Conservation (phyloP, 2,888 invertebrate species). For the Ashinkailepas kermadecensis region DNA sequence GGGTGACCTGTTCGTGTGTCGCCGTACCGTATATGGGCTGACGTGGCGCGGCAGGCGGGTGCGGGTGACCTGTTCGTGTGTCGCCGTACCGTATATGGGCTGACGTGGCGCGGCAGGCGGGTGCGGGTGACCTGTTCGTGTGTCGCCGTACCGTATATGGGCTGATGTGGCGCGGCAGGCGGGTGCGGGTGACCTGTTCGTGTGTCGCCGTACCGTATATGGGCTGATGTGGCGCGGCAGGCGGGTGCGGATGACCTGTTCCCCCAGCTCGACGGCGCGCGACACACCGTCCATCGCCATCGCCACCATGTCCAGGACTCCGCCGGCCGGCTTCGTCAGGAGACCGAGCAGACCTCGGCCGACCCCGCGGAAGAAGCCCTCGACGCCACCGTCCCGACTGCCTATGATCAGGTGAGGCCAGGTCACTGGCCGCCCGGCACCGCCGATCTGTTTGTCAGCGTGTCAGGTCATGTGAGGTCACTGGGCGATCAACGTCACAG, state of each 20-base stretch:
- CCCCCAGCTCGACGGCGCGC: slow-evolving; percentile 57
- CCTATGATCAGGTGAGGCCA: slow-evolving; percentile 38
- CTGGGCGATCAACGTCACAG: background rate
- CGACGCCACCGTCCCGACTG: slow-evolving; percentile 55
- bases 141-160: slow-evolving; percentile 50
- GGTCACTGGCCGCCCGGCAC: no score
- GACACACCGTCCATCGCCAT: slow-evolving; percentile 60
- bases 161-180: slow-evolving; percentile 63
- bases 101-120: slow-evolving; percentile 61
- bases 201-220: slow-evolving; percentile 48
- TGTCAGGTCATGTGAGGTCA: background rate
- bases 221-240: slow-evolving; percentile 62
- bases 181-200: slow-evolving; percentile 56
- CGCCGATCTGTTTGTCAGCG: no score
- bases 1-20: slow-evolving; percentile 52
- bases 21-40: slow-evolving; percentile 53
- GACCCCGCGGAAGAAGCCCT: slow-evolving; percentile 59
- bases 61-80: slow-evolving; percentile 52
- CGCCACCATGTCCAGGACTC: slow-evolving; percentile 53
- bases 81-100: slow-evolving; percentile 52
- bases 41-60: slow-evolving; percentile 62
- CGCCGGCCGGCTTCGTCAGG: slow-evolving; percentile 52
- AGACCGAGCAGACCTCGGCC: slow-evolving; percentile 61
- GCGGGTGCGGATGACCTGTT: slow-evolving; percentile 56
- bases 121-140: slow-evolving; percentile 57